A percentile compares a stretch with the other conserved stretches of the same genome.
Conservation (phyloP, 2,797 vertebrate genomes). For the Thamnophis elegans region DNA sequence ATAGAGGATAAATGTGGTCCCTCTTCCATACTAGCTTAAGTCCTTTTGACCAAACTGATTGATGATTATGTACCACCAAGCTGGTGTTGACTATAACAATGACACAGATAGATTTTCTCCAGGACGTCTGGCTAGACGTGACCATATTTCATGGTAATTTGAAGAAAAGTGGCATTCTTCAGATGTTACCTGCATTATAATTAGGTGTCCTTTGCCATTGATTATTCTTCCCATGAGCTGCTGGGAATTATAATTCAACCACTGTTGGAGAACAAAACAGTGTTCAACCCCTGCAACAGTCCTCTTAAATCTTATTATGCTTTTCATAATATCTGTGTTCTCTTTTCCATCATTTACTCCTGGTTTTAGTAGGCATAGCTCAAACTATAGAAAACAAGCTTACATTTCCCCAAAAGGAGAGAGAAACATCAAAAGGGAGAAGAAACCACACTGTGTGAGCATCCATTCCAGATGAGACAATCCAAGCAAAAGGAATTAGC, state of each 20-base stretch:
- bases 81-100: not conserved
- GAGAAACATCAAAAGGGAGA: not conserved
- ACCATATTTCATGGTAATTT: not conserved
- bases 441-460: not conserved
- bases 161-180: not conserved
- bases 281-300: not conserved
- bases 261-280: not conserved
- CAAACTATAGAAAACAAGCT: not conserved
- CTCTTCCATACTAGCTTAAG: not conserved
- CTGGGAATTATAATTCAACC: not conserved
- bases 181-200: not conserved
- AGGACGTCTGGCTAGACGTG: not conserved
- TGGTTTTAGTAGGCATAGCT: not conserved
- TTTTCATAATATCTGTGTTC: not conserved
- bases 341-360: not conserved
- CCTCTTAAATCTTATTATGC: not conserved
- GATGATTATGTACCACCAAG: not conserved
- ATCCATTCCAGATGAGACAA: not conserved
- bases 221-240: not conserved
- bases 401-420: not conserved
- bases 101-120: not conserved
- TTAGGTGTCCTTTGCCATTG: not conserved
- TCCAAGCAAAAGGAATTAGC: not conserved
- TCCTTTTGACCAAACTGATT: not conserved
- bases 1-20: not conserved